Conservation (phyloP, 2,888 invertebrate species). For the Ophion slaviceki region DNA sequence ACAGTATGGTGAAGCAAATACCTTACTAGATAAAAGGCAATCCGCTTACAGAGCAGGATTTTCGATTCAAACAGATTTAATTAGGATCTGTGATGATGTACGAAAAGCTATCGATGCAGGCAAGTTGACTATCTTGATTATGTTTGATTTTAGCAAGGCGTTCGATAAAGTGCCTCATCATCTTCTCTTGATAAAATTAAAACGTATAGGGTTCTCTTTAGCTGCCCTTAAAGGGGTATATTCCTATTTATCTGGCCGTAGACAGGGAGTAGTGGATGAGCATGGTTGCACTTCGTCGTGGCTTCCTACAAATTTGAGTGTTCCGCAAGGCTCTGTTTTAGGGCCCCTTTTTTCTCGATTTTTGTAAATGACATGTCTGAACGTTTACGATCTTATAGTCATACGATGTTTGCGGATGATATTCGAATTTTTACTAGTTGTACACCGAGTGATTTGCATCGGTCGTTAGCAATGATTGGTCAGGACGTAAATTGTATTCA, state of each 20-base stretch:
- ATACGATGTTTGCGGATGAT: constrained; percentile 31
- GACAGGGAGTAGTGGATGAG: neutral
- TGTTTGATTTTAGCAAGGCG: constrained; percentile 16
- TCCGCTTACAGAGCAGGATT: no score
- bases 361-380: neutral
- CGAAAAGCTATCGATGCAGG: no score
- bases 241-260: neutral
- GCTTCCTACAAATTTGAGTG: neutral
- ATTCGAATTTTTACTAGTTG: no score
- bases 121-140: constrained; percentile 7
- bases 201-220: neutral
- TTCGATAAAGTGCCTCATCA: neutral
- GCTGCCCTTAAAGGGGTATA: neutral
- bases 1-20: neutral
- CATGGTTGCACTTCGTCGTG: neutral
- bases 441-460: no score
- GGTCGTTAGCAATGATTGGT: no score
- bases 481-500: no score
- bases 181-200: neutral
- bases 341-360: neutral
- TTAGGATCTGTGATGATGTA: no score
- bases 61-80: no score
- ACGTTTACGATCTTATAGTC: neutral
- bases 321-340: no score
- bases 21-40: no score